These are phyloP conservation scores for Turritopsis rubra DNA, from an alignment of 30 jellyfish, hydroid and myxozoan genomes.

Conservation along the genomic window DNA sequence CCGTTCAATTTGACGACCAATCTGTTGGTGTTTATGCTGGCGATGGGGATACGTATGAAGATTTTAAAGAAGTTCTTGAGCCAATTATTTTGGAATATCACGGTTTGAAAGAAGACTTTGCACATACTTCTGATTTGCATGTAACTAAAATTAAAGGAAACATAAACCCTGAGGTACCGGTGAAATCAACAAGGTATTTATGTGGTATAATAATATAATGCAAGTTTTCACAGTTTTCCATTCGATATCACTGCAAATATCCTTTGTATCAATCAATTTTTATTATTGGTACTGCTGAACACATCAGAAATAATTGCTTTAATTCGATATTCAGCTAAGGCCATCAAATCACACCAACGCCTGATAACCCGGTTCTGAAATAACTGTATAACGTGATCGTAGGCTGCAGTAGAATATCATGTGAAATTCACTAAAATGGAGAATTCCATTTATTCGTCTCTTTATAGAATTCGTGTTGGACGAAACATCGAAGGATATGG, in stretches of 20 bases:
- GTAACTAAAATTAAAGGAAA: constrained; percentile 7
- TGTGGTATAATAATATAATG: not conserved
- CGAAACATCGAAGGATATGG: constrained; percentile 24
- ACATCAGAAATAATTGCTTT: too few relatives aligned
- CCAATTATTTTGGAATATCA: constrained; percentile 20
- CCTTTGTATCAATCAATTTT: too few relatives aligned
- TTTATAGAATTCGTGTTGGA: constrained; percentile 25
- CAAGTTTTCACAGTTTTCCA: too few relatives aligned
- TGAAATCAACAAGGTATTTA: constrained; percentile 24
- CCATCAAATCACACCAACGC: too few relatives aligned
- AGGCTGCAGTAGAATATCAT: too few relatives aligned
- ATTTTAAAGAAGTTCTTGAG: constrained; percentile 4
- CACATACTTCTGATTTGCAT: constrained; percentile 19
- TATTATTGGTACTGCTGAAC: too few relatives aligned
- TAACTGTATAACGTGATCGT: too few relatives aligned
- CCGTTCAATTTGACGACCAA: constrained; percentile 16
- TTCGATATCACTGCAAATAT: too few relatives aligned
- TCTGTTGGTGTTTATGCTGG: constrained; percentile 31
- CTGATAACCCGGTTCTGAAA: too few relatives aligned
- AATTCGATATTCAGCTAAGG: too few relatives aligned
- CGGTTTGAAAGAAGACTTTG: not conserved
- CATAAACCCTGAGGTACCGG: constrained; percentile 5
- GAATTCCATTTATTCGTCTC: too few relatives aligned
- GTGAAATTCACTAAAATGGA: too few relatives aligned
- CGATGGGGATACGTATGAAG: constrained; percentile 25